Evolutionary conservation across 1,140 invertebrate genomes (phyloP), one percentile per base, ranked within the genome.

Genomic region (Bactericera cockerelli): DNA sequence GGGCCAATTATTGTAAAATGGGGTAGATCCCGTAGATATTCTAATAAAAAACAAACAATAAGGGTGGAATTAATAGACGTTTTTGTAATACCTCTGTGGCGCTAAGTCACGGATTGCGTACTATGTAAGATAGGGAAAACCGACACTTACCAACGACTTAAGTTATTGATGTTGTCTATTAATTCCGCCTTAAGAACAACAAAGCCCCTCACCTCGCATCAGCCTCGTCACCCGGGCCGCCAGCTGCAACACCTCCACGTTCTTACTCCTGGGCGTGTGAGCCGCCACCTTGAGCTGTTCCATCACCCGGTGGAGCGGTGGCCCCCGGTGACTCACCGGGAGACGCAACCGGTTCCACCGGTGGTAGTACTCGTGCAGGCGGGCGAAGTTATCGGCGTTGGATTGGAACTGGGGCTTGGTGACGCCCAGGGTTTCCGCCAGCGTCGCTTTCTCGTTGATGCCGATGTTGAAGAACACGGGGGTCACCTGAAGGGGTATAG

Each of bases 381-480:
- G 75, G 49, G 85, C 80, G 66, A 83, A 84, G 69, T 91, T 93
- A 67, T 94, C 89, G 63, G 83, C 75, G 70, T 97, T 97, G 36
- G 89, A 86, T 65, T 84, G 82, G 64, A 90, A 83, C 69, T 95
- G 91, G 1, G 90, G 81, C 19, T 80, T 79, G 0, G 86, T 86
- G 58, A 83, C 82, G 0, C 89, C 87, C 61, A 94, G 76, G 54
- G 84, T 90, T 70, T 94, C 91, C 0, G 91, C 90, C 14, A 93
- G 65, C 0, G 87, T 86, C 10, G 91, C 91, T 73, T 87, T 84
- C 70, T 95, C 91, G 70, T 95, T 95, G 53, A 98, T 90, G 22
- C 93, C 93, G 49, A 98, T 82, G 71, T 95, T 96, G 67, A 98
- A 96, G 67, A 94, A 88, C 0, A 96, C 86, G 0, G 91, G 89